A percentile compares a stretch with the other conserved stretches of the same genome.
Conservation (phyloP, 2,113 vertebrate genomes). For the Grallaria varia region DNA sequence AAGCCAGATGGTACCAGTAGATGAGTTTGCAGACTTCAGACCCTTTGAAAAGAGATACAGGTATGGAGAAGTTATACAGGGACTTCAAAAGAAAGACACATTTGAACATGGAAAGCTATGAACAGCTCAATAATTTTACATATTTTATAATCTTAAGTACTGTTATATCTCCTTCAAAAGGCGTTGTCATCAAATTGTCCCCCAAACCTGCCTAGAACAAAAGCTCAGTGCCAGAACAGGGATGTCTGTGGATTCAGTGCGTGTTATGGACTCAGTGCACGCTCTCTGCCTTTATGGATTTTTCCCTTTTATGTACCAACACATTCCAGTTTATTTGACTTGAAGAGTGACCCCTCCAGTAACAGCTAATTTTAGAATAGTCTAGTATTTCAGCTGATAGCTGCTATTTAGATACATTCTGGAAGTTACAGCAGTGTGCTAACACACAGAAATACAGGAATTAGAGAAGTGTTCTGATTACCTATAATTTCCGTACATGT, state of each 20-base stretch:
- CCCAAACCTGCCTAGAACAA: not conserved
- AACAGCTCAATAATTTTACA: not conserved
- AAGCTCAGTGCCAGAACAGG: not conserved
- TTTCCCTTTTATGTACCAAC: not conserved
- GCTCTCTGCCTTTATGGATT: not conserved
- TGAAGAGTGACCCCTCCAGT: not conserved
- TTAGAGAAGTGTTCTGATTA: not conserved
- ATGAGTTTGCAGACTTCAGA: not conserved
- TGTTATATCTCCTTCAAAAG: not conserved
- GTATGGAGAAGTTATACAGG: not conserved
- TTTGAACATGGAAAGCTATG: not conserved
- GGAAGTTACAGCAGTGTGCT: not conserved
- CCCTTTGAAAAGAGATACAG: not conserved
- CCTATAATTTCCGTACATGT: not conserved
- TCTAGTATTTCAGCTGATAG: not conserved
- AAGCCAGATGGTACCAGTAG: not conserved
- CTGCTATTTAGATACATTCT: not conserved
- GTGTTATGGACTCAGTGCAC: not conserved
- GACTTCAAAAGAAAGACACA: not conserved
- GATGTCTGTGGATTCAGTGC: not conserved
- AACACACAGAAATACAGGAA: not conserved
- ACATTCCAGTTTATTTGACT: not conserved
- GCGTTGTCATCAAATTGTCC: not conserved
- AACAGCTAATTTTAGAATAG: not conserved
- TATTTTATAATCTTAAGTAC: not conserved